Percentiles rank a stretch among this genome's conserved stretches.
Evolutionary conservation across 2,888 invertebrate genomes (phyloP).

Genomic region (Philhelius pedissequus): DNA sequence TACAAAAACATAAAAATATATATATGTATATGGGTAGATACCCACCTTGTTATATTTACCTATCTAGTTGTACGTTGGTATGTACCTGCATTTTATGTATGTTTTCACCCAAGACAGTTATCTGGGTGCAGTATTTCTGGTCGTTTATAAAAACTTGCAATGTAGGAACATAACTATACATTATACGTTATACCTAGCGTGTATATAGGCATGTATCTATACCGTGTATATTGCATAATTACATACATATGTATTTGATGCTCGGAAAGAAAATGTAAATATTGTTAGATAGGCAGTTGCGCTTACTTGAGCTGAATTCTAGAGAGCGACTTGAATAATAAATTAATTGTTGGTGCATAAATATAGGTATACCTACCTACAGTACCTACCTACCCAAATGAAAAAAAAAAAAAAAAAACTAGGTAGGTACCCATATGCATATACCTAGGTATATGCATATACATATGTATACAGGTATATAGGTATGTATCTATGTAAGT

Average conservation of each 20-base stretch:
- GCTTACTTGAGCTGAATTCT: not conserved
- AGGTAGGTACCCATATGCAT: not conserved
- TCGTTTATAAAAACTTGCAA: not conserved
- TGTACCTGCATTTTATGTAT: not conserved
- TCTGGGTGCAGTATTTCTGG: conserved; percentile 42
- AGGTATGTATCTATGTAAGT: no score
- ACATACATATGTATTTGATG: not conserved
- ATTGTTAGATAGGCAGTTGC: not conserved
- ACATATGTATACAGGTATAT: no score
- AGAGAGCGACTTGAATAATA: conserved; percentile 1
- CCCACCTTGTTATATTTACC: no score
- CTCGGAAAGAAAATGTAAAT: not conserved
- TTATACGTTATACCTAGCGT: no score
- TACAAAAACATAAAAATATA: not conserved
- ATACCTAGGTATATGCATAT: no score
- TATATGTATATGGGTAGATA: no score
- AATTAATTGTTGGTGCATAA: conserved; percentile 2
- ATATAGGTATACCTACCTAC: no score
- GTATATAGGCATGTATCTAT: not conserved
- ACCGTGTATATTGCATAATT: no score
- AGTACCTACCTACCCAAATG: no score
- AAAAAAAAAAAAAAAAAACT: not conserved
- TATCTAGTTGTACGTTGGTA: not conserved
- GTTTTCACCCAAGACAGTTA: not conserved
- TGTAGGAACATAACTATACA: not conserved